These are phyloP conservation scores for Drosophila neonasuta DNA, from an alignment of 2,888 invertebrate genomes.

Conservation along the genomic window DNA sequence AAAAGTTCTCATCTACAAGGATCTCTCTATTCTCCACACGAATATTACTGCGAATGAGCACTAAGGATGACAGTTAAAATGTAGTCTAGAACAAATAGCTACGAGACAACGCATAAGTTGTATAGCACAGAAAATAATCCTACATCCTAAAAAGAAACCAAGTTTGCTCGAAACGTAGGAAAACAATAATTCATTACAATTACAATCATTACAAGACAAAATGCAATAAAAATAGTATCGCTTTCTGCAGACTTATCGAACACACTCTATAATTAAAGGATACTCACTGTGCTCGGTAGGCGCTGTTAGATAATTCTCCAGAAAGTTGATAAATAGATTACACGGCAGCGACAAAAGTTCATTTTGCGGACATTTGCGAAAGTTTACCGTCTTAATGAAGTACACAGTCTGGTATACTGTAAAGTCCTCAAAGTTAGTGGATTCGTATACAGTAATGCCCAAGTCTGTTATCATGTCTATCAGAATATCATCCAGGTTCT, in stretches of 20 bases:
- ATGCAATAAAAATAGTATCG: no score
- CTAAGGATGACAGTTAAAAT: conserved; percentile 18
- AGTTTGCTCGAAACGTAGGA: no score
- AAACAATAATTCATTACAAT: no score
- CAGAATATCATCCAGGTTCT: conserved; percentile 56
- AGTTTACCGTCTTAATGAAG: conserved; percentile 56
- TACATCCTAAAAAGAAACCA: no score
- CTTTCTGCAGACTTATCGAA: no score
- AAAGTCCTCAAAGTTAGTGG: conserved; percentile 41
- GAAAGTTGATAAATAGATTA: conserved; percentile 71
- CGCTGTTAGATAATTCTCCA: conserved; percentile 29
- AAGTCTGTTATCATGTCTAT: conserved; percentile 59
- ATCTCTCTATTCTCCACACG: conserved; percentile 32
- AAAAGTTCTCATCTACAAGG: conserved; percentile 56
- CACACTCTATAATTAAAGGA: no score
- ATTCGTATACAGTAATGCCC: conserved; percentile 57
- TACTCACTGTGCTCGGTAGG: conserved; percentile 20
- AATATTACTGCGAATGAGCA: conserved; percentile 39
- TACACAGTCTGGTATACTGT: background rate
- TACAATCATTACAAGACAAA: no score
- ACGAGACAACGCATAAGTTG: no score
- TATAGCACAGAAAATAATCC: background rate
- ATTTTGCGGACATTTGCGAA: conserved; percentile 29
- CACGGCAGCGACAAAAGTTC: conserved; percentile 46
- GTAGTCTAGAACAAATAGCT: no score